Percentiles rank a stretch among this genome's conserved stretches.
Conservation (phyloP, 2,797 vertebrate genomes). For the Parauchenoglanis punctatus region DNA sequence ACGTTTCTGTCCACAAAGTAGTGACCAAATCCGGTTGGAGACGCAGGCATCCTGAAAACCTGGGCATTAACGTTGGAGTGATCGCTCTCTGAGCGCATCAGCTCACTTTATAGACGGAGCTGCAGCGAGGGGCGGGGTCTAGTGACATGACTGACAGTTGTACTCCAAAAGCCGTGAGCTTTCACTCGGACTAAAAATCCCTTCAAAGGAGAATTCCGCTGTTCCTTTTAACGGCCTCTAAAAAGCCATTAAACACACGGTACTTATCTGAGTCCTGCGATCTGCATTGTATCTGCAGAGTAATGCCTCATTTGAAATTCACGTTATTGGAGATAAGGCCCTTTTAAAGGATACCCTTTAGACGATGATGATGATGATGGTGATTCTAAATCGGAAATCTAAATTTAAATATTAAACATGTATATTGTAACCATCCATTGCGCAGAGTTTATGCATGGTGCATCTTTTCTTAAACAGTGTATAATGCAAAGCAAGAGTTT, state of each 20-base stretch:
- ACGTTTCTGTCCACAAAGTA: constrained; percentile 76
- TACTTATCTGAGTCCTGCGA: constrained; percentile 57
- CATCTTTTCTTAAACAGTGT: neutral
- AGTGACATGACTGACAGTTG: constrained; percentile 70
- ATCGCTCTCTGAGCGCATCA: constrained; percentile 47
- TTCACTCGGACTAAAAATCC: constrained; percentile 79
- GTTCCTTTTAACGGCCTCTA: constrained; percentile 74
- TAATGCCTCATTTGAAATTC: constrained; percentile 61
- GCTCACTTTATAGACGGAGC: constrained; percentile 63
- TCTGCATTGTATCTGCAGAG: constrained; percentile 50
- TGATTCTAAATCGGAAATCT: neutral
- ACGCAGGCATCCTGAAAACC: constrained; percentile 76
- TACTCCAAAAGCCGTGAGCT: constrained; percentile 70
- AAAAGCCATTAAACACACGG: constrained; percentile 63
- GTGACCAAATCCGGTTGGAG: constrained; percentile 76
- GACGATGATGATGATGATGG: neutral
- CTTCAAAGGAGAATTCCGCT: constrained; percentile 77
- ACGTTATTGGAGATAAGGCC: constrained; percentile 38
- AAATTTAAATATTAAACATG: neutral
- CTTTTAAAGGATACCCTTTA: constrained; percentile 16
- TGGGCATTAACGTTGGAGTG: constrained; percentile 30
- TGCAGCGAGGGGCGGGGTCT: constrained; percentile 47
- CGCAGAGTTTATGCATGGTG: neutral
- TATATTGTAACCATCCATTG: neutral
- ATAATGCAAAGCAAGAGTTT: neutral